These are phyloP conservation scores for Cottoperca gobio DNA, from an alignment of 2,797 vertebrate genomes.

Conservation along the genomic window DNA sequence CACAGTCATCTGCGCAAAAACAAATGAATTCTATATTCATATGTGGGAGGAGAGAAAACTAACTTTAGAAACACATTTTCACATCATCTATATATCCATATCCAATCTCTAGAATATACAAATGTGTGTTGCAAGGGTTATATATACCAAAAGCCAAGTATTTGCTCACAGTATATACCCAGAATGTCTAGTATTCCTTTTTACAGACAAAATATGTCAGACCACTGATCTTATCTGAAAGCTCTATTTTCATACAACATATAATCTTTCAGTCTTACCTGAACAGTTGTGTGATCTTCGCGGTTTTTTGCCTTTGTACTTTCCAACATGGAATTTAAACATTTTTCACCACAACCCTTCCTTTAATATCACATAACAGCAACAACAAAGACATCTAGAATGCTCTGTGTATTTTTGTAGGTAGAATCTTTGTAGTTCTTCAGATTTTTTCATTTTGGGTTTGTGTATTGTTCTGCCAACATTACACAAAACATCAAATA, in stretches of 20 bases:
- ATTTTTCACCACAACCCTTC: slow-evolving; percentile 19
- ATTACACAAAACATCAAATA: slow-evolving; percentile 52
- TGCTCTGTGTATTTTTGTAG: slow-evolving; percentile 30
- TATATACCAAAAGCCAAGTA: not conserved
- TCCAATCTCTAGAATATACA: not conserved
- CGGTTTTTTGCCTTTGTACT: slow-evolving; percentile 35
- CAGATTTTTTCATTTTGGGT: slow-evolving; percentile 31
- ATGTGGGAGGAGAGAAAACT: not conserved
- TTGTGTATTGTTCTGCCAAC: slow-evolving; percentile 27
- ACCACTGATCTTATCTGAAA: slow-evolving; percentile 17
- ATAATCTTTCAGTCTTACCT: slow-evolving; percentile 5
- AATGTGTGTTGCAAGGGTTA: not conserved
- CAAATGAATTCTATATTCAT: not conserved
- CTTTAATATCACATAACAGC: slow-evolving; percentile 56
- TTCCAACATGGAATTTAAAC: slow-evolving; percentile 33
- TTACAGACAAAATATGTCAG: slow-evolving; percentile 18
- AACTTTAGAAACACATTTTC: not conserved
- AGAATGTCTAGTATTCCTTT: slow-evolving; percentile 2
- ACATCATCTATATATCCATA: not conserved
- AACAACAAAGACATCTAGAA: slow-evolving; percentile 40
- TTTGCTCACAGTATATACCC: not conserved
- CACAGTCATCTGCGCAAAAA: slow-evolving; percentile 11
- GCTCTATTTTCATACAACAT: slow-evolving; percentile 32
- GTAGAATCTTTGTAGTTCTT: slow-evolving; percentile 30
- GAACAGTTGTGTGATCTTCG: slow-evolving; percentile 43